phyloP scores from a whole-genome alignment of 1,140 invertebrate species.

The Drosophila willistoni region DNA sequence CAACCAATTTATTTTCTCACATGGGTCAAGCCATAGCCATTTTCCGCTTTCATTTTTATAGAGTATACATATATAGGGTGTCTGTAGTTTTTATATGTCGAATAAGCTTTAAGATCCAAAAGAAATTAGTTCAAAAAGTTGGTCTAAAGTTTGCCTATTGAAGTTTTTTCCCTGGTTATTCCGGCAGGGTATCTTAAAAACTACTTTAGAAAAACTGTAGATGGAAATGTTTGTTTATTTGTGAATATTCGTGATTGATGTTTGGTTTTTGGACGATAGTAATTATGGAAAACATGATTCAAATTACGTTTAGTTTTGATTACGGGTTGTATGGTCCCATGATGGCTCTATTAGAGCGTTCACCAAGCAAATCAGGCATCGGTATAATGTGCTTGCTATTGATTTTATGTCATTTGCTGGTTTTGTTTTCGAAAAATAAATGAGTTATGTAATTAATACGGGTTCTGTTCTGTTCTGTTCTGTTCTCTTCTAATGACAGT shows the following conservation, averaged over 20 bases:
- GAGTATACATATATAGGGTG: neutral
- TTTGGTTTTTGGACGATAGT: constrained; percentile 54
- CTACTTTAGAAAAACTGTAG: neutral
- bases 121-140: neutral
- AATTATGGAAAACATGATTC: constrained; percentile 70
- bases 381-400: constrained; percentile 46
- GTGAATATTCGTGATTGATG: constrained; percentile 69
- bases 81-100: too few relatives aligned
- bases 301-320: constrained; percentile 75
- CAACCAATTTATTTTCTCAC: constrained; percentile 70
- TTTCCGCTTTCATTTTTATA: constrained; percentile 23
- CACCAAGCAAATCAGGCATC: constrained; percentile 6
- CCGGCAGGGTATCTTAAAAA: neutral
- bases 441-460: constrained; percentile 79
- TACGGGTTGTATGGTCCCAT: constrained; percentile 42
- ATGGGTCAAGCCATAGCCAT: constrained; percentile 43
- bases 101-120: too few relatives aligned
- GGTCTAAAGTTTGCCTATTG: too few relatives aligned
- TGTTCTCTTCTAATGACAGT: constrained; percentile 53
- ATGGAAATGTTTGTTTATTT: too few relatives aligned
- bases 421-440: constrained; percentile 52
- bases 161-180: too few relatives aligned
- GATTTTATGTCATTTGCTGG: constrained; percentile 64
- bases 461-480: constrained; percentile 61
- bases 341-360: constrained; percentile 59